Evolutionary conservation across 2,113 vertebrate genomes (phyloP).

Genomic region (Todiramphus chloris): DNA sequence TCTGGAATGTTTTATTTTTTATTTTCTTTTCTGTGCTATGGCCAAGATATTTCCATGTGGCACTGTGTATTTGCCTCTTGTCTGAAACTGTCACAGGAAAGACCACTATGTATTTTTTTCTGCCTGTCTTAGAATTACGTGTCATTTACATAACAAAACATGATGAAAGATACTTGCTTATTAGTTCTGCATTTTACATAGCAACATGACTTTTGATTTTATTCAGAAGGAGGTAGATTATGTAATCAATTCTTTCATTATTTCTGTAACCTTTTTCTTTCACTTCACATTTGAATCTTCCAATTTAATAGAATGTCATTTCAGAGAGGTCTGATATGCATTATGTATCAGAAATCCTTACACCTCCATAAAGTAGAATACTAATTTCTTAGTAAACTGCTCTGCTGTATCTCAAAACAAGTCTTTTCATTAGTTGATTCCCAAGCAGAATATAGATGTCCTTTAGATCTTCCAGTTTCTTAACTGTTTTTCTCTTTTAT

Average conservation of each 20-base stretch:
- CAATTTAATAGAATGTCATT: conserved; percentile 48
- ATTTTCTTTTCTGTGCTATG: background rate
- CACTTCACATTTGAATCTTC: conserved; percentile 52
- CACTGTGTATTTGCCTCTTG: background rate
- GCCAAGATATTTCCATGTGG: background rate
- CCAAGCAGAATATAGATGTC: background rate
- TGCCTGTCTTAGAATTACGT: background rate
- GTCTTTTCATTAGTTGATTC: background rate
- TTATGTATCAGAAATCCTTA: conserved; percentile 57
- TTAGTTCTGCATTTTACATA: conserved; percentile 22
- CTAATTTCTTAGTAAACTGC: conserved; percentile 50
- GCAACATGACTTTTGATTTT: conserved; percentile 38
- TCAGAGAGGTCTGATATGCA: conserved; percentile 31
- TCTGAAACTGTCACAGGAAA: background rate
- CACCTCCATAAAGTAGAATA: conserved; percentile 34
- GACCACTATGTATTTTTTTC: background rate
- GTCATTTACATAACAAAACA: conserved; percentile 11
- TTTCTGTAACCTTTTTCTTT: conserved; percentile 60
- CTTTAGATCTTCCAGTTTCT: background rate
- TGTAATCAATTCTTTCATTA: conserved; percentile 60
- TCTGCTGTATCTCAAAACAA: conserved; percentile 30
- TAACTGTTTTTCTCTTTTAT: background rate
- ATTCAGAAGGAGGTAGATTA: conserved; percentile 54
- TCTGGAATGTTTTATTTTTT: background rate
- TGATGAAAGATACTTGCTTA: background rate